phyloP scores from a whole-genome alignment of 2,888 invertebrate genomes.

The Pelosia muscerda region DNA sequence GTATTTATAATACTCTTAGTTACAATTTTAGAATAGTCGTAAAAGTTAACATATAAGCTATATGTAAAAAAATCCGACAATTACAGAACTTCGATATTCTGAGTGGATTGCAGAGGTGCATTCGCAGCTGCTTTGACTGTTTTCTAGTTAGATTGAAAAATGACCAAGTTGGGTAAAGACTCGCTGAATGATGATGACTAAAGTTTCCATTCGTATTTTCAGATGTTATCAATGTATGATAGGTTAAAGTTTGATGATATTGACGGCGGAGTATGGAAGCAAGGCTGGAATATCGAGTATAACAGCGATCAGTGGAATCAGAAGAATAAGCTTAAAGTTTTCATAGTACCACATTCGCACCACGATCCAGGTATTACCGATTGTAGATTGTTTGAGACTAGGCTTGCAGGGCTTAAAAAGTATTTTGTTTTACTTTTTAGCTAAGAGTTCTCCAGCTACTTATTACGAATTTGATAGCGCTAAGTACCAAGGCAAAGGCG shows the following conservation, averaged over 20 bases:
- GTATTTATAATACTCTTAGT: no score
- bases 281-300: constrained; percentile 96
- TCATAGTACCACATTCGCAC: constrained; percentile 99
- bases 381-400: neutral
- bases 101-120: neutral
- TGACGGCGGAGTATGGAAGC: constrained; percentile 99
- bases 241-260: constrained; percentile 95
- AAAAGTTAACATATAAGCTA: no score
- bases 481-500: no score
- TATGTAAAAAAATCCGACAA: no score
- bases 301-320: constrained; percentile 92
- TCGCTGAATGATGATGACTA: no score
- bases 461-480: no score
- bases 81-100: neutral
- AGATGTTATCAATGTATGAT: constrained; percentile 97
- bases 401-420: neutral
- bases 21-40: no score
- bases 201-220: constrained; percentile 38
- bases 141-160: neutral
- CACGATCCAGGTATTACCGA: constrained; percentile 94
- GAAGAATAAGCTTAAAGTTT: constrained; percentile 95
- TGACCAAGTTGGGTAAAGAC: no score
- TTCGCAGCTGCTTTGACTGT: neutral
- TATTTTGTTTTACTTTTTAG: neutral
- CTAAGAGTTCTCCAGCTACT: neutral